Conservation (phyloP, 1,140 invertebrate species). For the Drosophila sp. region DNA sequence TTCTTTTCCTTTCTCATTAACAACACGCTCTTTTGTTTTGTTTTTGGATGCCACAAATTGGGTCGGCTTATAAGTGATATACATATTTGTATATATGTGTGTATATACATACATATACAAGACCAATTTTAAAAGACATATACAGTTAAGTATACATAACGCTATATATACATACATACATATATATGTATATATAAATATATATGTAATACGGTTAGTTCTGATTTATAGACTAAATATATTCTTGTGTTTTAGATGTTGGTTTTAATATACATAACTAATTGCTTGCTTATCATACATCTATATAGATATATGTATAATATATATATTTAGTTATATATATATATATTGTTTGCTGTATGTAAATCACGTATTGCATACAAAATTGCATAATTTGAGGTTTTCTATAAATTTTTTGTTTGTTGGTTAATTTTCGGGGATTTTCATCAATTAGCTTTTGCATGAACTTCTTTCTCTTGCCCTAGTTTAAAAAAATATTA, state of each 20-base stretch:
- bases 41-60: conserved; percentile 36
- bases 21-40: conserved; percentile 6
- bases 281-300: conserved; percentile 41
- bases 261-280: conserved; percentile 54
- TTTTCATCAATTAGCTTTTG: conserved; percentile 7
- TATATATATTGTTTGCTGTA: conserved; percentile 48
- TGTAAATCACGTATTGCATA: conserved; percentile 75
- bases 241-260: conserved; percentile 33
- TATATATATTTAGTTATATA: conserved; percentile 24
- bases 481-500: conserved; percentile 1
- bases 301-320: conserved; percentile 15
- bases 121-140: conserved; percentile 30
- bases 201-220: conserved; percentile 12
- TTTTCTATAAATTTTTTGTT: conserved; percentile 28
- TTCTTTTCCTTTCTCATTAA: conserved; percentile 7
- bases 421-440: conserved; percentile 17
- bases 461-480: neutral
- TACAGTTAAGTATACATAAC: conserved; percentile 26
- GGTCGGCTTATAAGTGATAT: conserved; percentile 15
- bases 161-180: conserved; percentile 14
- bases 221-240: conserved; percentile 18
- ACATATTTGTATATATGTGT: conserved; percentile 5
- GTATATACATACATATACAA: conserved; percentile 15
- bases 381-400: conserved; percentile 51
- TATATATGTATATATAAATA: neutral